A percentile compares a stretch with the other conserved stretches of the same genome.
phyloP scores from a whole-genome alignment of 1,140 invertebrate species.

The Pemphigus obesinymphae region DNA sequence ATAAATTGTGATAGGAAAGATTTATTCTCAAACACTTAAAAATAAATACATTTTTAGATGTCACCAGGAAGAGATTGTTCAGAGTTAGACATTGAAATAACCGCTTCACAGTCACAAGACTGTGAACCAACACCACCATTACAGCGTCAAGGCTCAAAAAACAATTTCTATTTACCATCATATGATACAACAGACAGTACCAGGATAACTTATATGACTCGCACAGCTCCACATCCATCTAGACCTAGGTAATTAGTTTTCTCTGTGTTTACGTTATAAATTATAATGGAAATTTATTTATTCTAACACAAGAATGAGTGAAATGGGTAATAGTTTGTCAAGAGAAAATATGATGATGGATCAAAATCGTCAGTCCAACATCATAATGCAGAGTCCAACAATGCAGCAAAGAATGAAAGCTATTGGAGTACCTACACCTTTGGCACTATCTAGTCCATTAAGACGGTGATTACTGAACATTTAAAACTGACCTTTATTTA shows the following conservation, averaged over 20 bases:
- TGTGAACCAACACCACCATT: constrained; percentile 87
- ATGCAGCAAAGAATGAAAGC: constrained; percentile 86
- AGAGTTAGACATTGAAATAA: constrained; percentile 75
- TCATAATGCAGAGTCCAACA: constrained; percentile 64
- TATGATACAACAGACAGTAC: constrained; percentile 48
- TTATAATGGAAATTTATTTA: not conserved
- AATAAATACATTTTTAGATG: constrained; percentile 55
- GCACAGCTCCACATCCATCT: constrained; percentile 65
- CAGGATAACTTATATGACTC: constrained; percentile 56
- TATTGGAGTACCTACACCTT: constrained; percentile 79
- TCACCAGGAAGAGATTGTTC: constrained; percentile 68
- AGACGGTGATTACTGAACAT: constrained; percentile 61
- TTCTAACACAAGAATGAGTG: constrained; percentile 11
- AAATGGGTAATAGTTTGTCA: constrained; percentile 21
- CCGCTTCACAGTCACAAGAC: constrained; percentile 83
- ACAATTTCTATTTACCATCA: constrained; percentile 82
- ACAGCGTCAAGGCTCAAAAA: constrained; percentile 83
- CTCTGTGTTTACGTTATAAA: too few species aligned
- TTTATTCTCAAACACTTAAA: too few species aligned
- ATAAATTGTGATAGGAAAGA: too few species aligned
- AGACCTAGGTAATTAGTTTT: constrained; percentile 36
- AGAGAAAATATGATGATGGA: constrained; percentile 50
- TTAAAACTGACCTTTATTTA: too few species aligned
- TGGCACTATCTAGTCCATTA: constrained; percentile 77
- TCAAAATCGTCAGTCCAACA: constrained; percentile 52